Conservation (phyloP, 2,113 vertebrate species). For the Microtus montanus region DNA sequence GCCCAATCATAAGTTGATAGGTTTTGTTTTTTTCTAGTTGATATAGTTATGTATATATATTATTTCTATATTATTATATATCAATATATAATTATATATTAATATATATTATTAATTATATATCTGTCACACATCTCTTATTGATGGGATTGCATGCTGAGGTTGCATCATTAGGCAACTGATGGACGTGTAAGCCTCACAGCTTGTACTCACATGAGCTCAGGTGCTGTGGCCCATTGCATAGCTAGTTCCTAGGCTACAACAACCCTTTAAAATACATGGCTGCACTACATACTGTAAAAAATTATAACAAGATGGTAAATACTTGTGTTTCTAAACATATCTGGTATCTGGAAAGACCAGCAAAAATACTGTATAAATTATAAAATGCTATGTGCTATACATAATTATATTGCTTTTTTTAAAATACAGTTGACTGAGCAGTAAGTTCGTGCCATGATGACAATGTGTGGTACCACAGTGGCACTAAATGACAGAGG, state of each 20-base stretch:
- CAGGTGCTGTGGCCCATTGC: too few species aligned
- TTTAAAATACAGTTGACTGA: neutral
- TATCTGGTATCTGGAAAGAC: neutral
- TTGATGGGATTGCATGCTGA: neutral
- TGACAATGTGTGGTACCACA: too few species aligned
- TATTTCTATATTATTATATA: too few species aligned
- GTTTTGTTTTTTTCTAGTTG: neutral
- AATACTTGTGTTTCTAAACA: neutral
- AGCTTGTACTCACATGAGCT: neutral
- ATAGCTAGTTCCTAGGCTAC: neutral
- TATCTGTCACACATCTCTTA: neutral
- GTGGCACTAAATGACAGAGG: too few species aligned
- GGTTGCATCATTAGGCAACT: neutral
- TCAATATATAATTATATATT: neutral
- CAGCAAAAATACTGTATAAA: neutral
- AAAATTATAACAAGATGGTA: neutral
- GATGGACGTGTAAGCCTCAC: too few species aligned
- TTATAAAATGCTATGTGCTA: neutral
- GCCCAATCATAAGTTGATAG: neutral
- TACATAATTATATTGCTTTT: neutral
- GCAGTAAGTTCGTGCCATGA: rapidly evolving
- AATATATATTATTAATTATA: neutral
- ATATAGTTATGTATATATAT: neutral
- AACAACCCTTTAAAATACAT: neutral
- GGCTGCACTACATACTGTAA: too few species aligned